Evolutionary conservation across 2,113 vertebrate species (phyloP).

Genomic region (Oxyruncus cristatus): DNA sequence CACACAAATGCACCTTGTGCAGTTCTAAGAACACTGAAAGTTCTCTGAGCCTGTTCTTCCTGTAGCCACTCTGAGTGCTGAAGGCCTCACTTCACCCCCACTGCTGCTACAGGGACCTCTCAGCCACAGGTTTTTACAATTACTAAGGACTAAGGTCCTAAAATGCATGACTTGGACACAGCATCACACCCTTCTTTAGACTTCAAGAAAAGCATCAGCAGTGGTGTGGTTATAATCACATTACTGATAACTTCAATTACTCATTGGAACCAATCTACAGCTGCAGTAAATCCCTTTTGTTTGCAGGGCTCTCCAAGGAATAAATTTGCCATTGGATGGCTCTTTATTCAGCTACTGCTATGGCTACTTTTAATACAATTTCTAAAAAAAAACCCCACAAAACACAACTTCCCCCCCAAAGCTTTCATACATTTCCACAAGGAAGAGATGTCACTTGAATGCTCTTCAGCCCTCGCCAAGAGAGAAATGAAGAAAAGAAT

Average conservation of each 20-base stretch:
- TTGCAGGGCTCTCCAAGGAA: neutral
- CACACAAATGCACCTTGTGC: neutral
- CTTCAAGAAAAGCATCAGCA: neutral
- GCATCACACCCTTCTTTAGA: neutral
- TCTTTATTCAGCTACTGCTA: neutral
- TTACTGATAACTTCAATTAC: neutral
- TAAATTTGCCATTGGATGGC: neutral
- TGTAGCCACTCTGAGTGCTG: neutral
- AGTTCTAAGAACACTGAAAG: neutral
- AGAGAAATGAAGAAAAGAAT: neutral
- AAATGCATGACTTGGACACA: neutral
- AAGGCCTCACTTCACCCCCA: neutral
- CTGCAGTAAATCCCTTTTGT: neutral
- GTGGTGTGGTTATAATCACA: neutral
- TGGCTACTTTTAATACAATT: neutral
- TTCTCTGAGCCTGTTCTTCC: neutral
- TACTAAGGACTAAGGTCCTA: neutral
- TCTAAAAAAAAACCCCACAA: neutral
- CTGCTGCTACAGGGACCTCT: neutral
- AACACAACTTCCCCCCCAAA: too few species aligned
- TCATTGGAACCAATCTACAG: neutral
- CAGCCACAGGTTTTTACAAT: neutral
- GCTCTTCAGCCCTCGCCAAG: neutral
- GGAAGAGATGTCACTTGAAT: neutral
- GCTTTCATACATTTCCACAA: neutral